Evolutionary conservation across 2,888 invertebrate genomes (phyloP), one percentile per base, ranked within the genome.

Genomic region (Hesperia comma): DNA sequence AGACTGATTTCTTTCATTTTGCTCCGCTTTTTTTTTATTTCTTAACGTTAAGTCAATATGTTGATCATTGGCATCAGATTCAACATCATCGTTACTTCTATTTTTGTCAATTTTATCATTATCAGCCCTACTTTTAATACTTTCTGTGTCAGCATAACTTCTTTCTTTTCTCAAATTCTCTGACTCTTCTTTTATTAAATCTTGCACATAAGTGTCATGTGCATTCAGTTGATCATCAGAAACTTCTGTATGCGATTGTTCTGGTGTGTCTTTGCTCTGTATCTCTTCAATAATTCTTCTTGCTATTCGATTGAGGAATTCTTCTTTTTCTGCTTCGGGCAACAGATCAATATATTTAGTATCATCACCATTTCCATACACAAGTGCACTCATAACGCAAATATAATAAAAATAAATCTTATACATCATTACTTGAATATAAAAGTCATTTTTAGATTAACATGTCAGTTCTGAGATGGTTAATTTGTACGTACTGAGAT

Each of bases 261-360:
- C 71, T 0, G 69, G 69, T 6, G 68, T 58, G 8, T 77, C 75
- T 46, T 76, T 77, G 21, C 73, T 72, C 33, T 81, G 74, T 0
- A 87, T 81, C 66, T 84, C 85, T 56, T 81, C 75, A 12, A 83
- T 66, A 70, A 91, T 85, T 55, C 90, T 78, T 72, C 85, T 82
- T 0, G 88, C 87, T 12, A 91, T 81, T 21, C 74, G 81, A 37
- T 88, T 81, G 55, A 90, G 69, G 51, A 91, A 87, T 0, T 81
- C 81, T 26, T 81, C 75, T 70, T 90, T 91, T 53, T 88, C 86
- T 32, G 79, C 75, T 41, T 86, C 86, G 0, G 88, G 85, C 15
- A 92, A 72, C 33, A 85, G 73, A 74, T 90, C 85, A 60, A 90
- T 84, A 58, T 84, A 90, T 70, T 83, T 86, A 4, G 74, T 74